A percentile compares a stretch with the other conserved stretches of the same genome.
Evolutionary conservation across 2,888 invertebrate species (phyloP).

Genomic region (Drosophila diplacantha): DNA sequence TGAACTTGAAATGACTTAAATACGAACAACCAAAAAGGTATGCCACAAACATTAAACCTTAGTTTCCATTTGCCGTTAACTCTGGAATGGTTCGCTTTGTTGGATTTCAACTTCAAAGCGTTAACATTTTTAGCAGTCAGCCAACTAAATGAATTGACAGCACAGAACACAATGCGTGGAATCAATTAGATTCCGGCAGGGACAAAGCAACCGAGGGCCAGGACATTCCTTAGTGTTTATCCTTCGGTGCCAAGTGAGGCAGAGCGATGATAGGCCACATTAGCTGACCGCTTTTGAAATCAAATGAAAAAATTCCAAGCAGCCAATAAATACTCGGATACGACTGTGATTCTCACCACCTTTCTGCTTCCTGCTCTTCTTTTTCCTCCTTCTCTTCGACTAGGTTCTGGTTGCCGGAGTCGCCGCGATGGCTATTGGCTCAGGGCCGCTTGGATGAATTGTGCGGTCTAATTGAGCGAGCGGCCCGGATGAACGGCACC

Average conservation of each 20-base stretch:
- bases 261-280: constrained; percentile 25
- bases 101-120: constrained; percentile 53
- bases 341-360: constrained; percentile 35
- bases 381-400: background rate
- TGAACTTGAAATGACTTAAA: background rate
- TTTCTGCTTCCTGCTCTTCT: background rate
- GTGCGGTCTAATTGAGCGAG: constrained; percentile 81
- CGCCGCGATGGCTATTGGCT: constrained; percentile 86
- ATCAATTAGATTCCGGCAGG: constrained; percentile 63
- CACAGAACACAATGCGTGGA: constrained; percentile 37
- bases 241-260: constrained; percentile 16
- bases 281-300: constrained; percentile 39
- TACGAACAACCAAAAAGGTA: background rate
- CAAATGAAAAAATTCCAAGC: constrained; percentile 66
- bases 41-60: background rate
- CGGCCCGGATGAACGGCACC: constrained; percentile 82
- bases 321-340: constrained; percentile 54
- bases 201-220: constrained; percentile 50
- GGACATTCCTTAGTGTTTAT: constrained; percentile 60
- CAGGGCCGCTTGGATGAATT: constrained; percentile 84
- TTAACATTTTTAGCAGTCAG: constrained; percentile 51
- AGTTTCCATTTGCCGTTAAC: constrained; percentile 10
- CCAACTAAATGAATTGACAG: constrained; percentile 55
- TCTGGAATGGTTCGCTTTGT: constrained; percentile 3
- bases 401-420: constrained; percentile 87